A percentile compares a stretch with the other conserved stretches of the same genome.
phyloP scores from a whole-genome alignment of 2,113 vertebrate species.

The Muntiacus muntjak region DNA sequence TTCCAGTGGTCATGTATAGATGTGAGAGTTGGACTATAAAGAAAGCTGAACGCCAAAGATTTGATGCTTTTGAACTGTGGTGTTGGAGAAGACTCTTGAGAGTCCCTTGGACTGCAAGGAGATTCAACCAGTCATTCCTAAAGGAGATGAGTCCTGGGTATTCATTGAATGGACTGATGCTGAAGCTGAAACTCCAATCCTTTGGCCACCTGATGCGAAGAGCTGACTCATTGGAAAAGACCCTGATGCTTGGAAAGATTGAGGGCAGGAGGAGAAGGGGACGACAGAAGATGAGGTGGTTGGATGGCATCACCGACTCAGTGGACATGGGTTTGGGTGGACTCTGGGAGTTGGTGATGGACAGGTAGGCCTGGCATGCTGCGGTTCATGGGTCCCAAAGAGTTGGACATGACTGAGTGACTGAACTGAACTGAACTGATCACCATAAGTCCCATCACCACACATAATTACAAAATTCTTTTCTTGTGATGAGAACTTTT shows the following conservation, averaged over 20 bases:
- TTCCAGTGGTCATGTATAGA: neutral
- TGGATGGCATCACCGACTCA: neutral
- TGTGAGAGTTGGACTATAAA: neutral
- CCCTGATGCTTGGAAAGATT: neutral
- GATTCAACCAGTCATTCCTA: neutral
- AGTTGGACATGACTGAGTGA: neutral
- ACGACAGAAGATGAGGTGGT: neutral
- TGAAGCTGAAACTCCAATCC: neutral
- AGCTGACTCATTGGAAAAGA: neutral
- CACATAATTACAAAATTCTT: neutral
- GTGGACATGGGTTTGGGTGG: neutral
- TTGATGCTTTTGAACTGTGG: neutral
- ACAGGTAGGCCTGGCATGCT: neutral
- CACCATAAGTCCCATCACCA: neutral
- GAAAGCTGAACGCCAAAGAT: fast-evolving
- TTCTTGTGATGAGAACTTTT: neutral
- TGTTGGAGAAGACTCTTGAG: neutral
- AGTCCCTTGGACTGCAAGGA: neutral
- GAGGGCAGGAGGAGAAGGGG: neutral
- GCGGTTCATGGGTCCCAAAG: fast-evolving
- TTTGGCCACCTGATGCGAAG: neutral
- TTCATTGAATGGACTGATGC: neutral
- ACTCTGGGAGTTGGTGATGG: fast-evolving
- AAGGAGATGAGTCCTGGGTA: neutral
- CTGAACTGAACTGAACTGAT: neutral